Conservation (phyloP, 2,797 vertebrate species). For the Macropodus opercularis region DNA sequence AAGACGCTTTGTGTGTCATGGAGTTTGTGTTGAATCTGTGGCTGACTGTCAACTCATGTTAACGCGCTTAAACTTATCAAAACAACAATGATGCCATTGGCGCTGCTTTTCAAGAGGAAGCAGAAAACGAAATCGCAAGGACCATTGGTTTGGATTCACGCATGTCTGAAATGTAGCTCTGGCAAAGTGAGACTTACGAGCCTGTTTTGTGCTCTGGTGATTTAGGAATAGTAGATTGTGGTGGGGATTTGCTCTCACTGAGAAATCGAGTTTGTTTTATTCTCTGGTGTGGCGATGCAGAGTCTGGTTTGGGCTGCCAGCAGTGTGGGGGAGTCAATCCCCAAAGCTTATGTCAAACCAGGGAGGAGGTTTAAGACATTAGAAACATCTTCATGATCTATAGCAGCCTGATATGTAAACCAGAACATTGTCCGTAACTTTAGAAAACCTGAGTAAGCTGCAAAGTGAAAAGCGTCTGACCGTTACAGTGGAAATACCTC, state of each 20-base stretch:
- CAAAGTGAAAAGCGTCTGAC: constrained; percentile 8
- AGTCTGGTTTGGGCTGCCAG: constrained; percentile 53
- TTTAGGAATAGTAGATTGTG: constrained; percentile 60
- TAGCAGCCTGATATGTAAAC: constrained; percentile 46
- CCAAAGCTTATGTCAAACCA: constrained; percentile 61
- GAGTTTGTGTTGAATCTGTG: no score
- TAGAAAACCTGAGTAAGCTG: constrained; percentile 23
- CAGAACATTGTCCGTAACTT: constrained; percentile 43
- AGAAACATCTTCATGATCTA: constrained; percentile 46
- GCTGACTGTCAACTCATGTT: no score
- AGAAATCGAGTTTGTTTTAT: constrained; percentile 61
- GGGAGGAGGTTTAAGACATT: constrained; percentile 52
- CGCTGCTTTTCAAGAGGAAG: constrained; percentile 11
- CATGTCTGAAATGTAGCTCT: constrained; percentile 46
- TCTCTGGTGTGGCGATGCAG: constrained; percentile 41
- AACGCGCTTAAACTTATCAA: no score
- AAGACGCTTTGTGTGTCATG: no score
- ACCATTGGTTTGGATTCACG: constrained; percentile 32
- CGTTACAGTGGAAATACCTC: constrained; percentile 23
- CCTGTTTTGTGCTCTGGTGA: constrained; percentile 54
- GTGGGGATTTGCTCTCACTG: constrained; percentile 47
- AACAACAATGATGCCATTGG: constrained; percentile 25
- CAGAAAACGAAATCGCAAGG: constrained; percentile 28
- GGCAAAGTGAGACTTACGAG: constrained; percentile 48
- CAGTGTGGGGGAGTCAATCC: constrained; percentile 46